phyloP scores from a whole-genome alignment of 2,888 invertebrate species.

The Dicycla oo region DNA sequence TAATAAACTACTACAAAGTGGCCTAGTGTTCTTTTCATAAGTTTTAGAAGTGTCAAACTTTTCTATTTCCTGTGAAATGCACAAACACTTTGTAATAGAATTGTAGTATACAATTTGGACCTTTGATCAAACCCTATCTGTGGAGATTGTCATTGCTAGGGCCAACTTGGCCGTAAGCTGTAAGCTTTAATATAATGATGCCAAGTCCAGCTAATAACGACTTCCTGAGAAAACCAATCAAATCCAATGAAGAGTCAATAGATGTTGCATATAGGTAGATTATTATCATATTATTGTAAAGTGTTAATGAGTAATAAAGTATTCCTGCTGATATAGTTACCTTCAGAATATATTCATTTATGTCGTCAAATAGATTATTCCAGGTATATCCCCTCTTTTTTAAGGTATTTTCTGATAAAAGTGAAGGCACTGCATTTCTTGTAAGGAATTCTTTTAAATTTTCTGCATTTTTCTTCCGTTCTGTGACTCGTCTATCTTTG shows the following conservation, averaged over 20 bases:
- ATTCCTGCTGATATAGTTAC: conserved; percentile 63
- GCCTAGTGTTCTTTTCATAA: conserved; percentile 78
- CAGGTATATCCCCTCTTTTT: conserved; percentile 82
- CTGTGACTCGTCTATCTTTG: conserved; percentile 80
- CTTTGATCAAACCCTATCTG: not conserved
- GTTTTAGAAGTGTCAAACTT: conserved; percentile 86
- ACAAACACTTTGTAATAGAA: conserved; percentile 5
- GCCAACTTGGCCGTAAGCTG: not conserved
- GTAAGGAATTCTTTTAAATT: conserved; percentile 81
- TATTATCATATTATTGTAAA: not conserved
- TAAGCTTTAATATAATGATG: not conserved
- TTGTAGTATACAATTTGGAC: not conserved
- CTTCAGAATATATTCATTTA: conserved; percentile 85
- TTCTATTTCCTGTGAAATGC: conserved; percentile 86
- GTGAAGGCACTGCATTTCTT: conserved; percentile 80
- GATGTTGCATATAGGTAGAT: not conserved
- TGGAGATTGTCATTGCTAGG: not conserved
- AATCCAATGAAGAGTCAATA: not conserved
- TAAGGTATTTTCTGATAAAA: conserved; percentile 81
- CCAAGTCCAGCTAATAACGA: not conserved
- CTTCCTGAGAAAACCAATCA: not conserved
- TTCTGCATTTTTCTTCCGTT: conserved; percentile 87
- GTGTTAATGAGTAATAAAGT: not conserved
- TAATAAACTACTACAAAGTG: conserved; percentile 80
- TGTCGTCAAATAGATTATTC: conserved; percentile 84